phyloP scores from a whole-genome alignment of 2,797 vertebrate species.

The Gymnothorax reevesii region DNA sequence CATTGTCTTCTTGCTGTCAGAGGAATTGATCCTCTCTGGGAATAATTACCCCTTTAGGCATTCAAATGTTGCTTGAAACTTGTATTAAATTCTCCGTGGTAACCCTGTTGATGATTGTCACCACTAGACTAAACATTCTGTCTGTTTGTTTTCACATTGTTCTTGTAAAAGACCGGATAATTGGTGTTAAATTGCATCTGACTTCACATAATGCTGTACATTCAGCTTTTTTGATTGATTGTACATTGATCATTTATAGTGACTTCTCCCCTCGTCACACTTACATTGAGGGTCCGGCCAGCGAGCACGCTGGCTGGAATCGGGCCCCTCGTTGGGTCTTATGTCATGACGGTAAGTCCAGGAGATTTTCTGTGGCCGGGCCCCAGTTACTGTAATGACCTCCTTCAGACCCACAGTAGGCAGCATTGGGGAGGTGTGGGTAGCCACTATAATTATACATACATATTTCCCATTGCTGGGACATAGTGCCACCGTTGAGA shows the following conservation, averaged over 20 bases:
- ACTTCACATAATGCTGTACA: not conserved
- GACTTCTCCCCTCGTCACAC: not conserved
- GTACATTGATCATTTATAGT: not conserved
- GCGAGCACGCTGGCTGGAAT: not conserved
- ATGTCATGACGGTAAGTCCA: not conserved
- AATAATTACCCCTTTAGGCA: not conserved
- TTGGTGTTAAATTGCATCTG: not conserved
- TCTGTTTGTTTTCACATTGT: not conserved
- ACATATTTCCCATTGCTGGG: constrained; percentile 7
- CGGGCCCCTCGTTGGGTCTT: not conserved
- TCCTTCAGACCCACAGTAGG: constrained; percentile 1
- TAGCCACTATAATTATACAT: too few relatives aligned
- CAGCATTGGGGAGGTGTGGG: not conserved
- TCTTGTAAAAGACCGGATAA: not conserved
- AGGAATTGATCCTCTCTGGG: not conserved
- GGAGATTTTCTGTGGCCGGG: not conserved
- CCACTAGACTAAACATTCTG: too few relatives aligned
- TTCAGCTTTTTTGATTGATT: not conserved
- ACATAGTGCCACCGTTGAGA: not conserved
- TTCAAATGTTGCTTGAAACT: not conserved
- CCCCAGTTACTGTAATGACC: constrained; percentile 14
- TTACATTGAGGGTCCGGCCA: not conserved
- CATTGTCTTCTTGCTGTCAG: not conserved
- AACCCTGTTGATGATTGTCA: not conserved
- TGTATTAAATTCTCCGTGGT: not conserved